A percentile compares a stretch with the other conserved stretches of the same genome.
phyloP scores from a whole-genome alignment of 2,888 invertebrate species.

The Epistrophella euchroma region DNA sequence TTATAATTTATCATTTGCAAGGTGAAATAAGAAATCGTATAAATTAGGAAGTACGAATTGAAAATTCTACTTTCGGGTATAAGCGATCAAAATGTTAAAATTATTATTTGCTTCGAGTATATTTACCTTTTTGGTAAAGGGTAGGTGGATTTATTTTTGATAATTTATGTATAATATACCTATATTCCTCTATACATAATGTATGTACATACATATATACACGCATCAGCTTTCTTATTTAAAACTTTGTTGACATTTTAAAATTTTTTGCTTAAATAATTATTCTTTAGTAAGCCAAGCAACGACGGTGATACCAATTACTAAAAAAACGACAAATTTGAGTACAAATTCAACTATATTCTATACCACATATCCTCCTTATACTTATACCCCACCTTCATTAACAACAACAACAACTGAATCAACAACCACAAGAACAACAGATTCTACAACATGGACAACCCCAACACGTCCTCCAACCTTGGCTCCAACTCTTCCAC shows the following conservation, averaged over 20 bases:
- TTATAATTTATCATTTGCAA: too few relatives aligned
- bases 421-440: background rate
- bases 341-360: background rate
- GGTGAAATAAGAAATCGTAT: background rate
- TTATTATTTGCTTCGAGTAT: background rate
- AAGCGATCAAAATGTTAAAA: background rate
- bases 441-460: background rate
- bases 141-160: background rate
- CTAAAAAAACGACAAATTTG: background rate
- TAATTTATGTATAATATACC: too few relatives aligned
- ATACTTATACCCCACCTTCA: background rate
- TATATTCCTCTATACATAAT: too few relatives aligned
- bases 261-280: background rate
- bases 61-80: background rate
- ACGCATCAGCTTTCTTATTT: too few relatives aligned
- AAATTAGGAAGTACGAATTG: background rate
- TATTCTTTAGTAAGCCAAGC: background rate
- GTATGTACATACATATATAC: too few relatives aligned
- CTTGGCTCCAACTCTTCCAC: background rate
- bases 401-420: background rate
- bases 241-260: background rate
- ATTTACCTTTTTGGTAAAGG: background rate
- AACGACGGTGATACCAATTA: too few relatives aligned
- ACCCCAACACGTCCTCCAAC: background rate
- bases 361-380: background rate